Evolutionary conservation across 2,888 invertebrate genomes (phyloP).

Genomic region (Volucella bombylans): DNA sequence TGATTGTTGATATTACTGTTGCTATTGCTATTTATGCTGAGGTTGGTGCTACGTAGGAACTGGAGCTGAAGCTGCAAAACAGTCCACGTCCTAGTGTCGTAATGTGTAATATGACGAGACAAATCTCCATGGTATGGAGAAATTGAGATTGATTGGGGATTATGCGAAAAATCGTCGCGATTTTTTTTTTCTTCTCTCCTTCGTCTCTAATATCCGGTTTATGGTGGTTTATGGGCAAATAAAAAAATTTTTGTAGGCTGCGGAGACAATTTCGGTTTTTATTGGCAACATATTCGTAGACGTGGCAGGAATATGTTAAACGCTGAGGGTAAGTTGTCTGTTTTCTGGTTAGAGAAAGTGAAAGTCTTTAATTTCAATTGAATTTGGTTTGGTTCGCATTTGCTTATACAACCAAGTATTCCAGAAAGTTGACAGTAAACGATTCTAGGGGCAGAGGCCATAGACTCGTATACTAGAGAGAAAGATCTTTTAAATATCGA

Average conservation of each 20-base stretch:
- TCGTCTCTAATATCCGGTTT: neutral
- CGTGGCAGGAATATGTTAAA: conserved; percentile 3
- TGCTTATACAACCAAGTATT: no score
- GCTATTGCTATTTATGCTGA: no score
- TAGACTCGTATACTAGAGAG: no score
- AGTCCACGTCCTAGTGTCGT: conserved; percentile 6
- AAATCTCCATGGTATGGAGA: conserved; percentile 35
- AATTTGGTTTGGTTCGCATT: no score
- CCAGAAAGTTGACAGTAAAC: no score
- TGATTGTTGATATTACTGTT: conserved; percentile 41
- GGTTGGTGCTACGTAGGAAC: no score
- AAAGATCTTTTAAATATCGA: no score
- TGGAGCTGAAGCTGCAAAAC: no score
- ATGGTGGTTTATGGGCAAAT: conserved; percentile 45
- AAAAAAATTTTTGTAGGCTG: conserved; percentile 31
- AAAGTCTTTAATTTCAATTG: no score
- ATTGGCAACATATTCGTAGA: neutral
- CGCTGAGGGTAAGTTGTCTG: neutral
- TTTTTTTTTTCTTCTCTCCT: neutral
- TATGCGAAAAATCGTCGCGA: conserved; percentile 29
- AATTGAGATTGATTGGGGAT: conserved; percentile 65
- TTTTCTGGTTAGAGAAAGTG: no score
- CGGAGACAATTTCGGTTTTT: neutral
- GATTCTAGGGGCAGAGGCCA: no score
- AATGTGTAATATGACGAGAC: conserved; percentile 42